A percentile compares a stretch with the other conserved stretches of the same genome.
Evolutionary conservation across 2,888 invertebrate genomes (phyloP).

Genomic region (Ennomos erosarius): DNA sequence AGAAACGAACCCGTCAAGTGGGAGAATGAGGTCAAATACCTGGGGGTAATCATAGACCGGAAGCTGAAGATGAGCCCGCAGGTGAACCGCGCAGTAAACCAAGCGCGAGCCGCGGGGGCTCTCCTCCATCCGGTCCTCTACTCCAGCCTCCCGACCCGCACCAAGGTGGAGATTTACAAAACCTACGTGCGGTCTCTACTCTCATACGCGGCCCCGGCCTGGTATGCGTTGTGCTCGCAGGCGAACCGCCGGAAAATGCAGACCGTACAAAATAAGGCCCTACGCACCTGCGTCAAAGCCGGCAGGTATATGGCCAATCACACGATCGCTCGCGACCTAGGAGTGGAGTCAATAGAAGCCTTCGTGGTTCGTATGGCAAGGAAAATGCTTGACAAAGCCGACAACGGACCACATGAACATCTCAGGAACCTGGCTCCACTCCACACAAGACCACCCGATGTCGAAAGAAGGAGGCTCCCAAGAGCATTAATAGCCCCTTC

Average conservation of each 20-base stretch:
- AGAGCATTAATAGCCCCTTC: too few relatives aligned
- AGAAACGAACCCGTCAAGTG: background rate
- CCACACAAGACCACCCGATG: background rate
- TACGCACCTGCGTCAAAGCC: too few relatives aligned
- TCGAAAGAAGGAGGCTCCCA: background rate
- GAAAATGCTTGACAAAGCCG: background rate
- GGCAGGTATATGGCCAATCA: background rate
- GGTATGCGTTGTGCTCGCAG: too few relatives aligned
- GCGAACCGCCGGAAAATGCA: too few relatives aligned
- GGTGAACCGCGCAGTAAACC: slow-evolving; percentile 13
- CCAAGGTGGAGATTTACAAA: slow-evolving; percentile 38
- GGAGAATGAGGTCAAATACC: slow-evolving; percentile 29
- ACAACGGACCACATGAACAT: background rate
- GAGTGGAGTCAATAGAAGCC: background rate
- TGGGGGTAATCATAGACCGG: slow-evolving; percentile 37
- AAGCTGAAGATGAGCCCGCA: slow-evolving; percentile 34
- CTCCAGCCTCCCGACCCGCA: slow-evolving; percentile 32
- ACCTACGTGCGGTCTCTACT: slow-evolving; percentile 34
- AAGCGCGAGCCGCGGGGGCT: slow-evolving; percentile 15
- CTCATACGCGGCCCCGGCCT: slow-evolving; percentile 2
- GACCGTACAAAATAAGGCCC: too few relatives aligned
- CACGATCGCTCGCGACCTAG: background rate
- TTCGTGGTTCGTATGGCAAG: background rate
- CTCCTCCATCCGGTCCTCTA: slow-evolving; percentile 31
- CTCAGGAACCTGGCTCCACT: background rate